phyloP scores from a whole-genome alignment of 1,140 invertebrate species.

The Triops cancriformis region DNA sequence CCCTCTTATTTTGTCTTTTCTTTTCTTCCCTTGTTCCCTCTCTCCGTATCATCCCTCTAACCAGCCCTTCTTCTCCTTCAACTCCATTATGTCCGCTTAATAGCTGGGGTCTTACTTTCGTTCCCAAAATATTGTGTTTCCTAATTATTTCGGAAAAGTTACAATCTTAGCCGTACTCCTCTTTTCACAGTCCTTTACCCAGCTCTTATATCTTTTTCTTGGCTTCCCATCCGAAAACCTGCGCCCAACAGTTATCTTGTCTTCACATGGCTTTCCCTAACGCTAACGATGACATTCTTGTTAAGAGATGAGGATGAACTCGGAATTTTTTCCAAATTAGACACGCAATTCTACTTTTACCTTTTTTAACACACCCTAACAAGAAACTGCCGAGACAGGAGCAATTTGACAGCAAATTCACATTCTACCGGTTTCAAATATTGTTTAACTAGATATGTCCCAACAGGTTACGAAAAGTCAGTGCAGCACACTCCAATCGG shows the following conservation, averaged over 20 bases:
- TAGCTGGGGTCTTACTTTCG: not conserved
- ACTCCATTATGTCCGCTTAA: not conserved
- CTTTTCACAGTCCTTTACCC: not conserved
- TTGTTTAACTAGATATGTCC: too few species aligned
- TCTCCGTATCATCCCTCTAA: not conserved
- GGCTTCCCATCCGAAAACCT: not conserved
- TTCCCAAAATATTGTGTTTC: conserved; percentile 10
- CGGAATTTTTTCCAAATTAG: not conserved
- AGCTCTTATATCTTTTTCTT: not conserved
- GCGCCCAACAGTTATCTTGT: not conserved
- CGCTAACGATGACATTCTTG: not conserved
- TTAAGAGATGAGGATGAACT: not conserved
- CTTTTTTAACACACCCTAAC: not conserved
- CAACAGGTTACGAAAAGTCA: too few species aligned
- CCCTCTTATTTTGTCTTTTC: not conserved
- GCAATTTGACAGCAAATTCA: too few species aligned
- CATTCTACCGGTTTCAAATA: too few species aligned
- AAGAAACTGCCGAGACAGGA: not conserved
- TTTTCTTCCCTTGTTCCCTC: not conserved
- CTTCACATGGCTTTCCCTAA: not conserved
- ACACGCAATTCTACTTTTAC: not conserved
- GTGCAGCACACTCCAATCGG: too few species aligned
- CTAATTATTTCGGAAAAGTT: not conserved
- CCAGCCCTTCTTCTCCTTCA: not conserved
- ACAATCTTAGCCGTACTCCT: not conserved